Evolutionary conservation across 2,888 invertebrate species (phyloP).

Genomic region (Brachyptera risi): DNA sequence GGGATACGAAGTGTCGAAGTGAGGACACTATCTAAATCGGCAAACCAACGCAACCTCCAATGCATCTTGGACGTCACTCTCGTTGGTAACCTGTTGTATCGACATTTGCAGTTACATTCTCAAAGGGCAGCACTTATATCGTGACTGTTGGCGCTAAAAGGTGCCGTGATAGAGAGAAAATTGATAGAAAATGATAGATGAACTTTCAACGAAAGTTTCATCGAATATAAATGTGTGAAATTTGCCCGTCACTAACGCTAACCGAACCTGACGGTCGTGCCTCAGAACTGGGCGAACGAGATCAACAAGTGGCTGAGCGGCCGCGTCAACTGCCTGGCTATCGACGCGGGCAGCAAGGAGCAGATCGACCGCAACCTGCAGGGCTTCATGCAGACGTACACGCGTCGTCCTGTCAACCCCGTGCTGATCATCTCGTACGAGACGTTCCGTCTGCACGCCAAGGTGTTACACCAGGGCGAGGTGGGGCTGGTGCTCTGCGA

Average conservation of each 20-base stretch:
- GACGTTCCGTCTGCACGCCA: conserved; percentile 91
- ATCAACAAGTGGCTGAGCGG: conserved; percentile 93
- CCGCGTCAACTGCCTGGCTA: conserved; percentile 73
- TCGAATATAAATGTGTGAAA: too few species aligned
- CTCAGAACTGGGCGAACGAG: conserved; percentile 98
- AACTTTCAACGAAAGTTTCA: too few species aligned
- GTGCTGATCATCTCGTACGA: conserved; percentile 99
- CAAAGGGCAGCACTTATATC: too few species aligned
- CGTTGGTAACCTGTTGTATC: too few species aligned
- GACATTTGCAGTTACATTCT: too few species aligned
- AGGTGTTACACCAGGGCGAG: conserved; percentile 82
- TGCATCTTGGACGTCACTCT: too few species aligned
- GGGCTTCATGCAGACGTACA: conserved; percentile 78
- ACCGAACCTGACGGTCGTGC: conserved; percentile 28
- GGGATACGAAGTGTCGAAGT: too few species aligned
- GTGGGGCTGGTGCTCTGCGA: conserved; percentile 98
- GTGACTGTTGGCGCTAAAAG: too few species aligned
- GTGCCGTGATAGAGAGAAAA: too few species aligned
- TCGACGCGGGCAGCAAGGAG: conserved; percentile 83
- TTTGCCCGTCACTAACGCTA: neutral
- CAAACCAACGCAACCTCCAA: too few species aligned
- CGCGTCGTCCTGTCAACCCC: conserved; percentile 72
- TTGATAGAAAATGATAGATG: too few species aligned
- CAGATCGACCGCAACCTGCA: conserved; percentile 77
- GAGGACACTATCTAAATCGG: too few species aligned